phyloP scores from a whole-genome alignment of 2,797 vertebrate species.

The Miichthys miiuy region DNA sequence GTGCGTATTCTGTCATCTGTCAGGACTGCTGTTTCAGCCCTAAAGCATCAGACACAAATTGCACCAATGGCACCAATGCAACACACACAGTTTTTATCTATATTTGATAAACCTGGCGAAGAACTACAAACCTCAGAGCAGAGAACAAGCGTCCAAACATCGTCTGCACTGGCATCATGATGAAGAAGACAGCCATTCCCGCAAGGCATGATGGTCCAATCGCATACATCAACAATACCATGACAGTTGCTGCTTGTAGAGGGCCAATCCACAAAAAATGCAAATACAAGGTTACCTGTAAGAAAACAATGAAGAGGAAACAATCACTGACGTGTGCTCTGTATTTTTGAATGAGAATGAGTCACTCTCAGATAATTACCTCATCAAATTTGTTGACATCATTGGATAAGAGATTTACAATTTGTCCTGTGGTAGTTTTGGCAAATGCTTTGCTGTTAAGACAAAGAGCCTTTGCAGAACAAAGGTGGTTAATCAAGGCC shows the following conservation, averaged over 20 bases:
- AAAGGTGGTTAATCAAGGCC: constrained; percentile 49
- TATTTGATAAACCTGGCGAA: not conserved
- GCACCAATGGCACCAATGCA: not conserved
- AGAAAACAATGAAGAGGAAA: constrained; percentile 37
- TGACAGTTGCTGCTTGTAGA: constrained; percentile 89
- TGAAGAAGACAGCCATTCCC: constrained; percentile 91
- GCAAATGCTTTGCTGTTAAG: constrained; percentile 90
- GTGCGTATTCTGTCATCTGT: constrained; percentile 93
- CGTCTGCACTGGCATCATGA: constrained; percentile 91
- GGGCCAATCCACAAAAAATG: constrained; percentile 96
- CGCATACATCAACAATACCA: constrained; percentile 89
- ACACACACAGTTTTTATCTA: not conserved
- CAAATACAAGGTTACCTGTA: constrained; percentile 93
- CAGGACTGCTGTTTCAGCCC: constrained; percentile 90
- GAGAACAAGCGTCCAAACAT: constrained; percentile 90
- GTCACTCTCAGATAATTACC: constrained; percentile 78
- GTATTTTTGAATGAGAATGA: no score
- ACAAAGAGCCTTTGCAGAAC: constrained; percentile 88
- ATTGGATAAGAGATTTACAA: constrained; percentile 96
- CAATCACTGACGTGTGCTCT: not conserved
- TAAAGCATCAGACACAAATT: constrained; percentile 60
- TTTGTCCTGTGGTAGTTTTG: constrained; percentile 96
- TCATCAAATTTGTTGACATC: constrained; percentile 98
- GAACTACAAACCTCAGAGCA: constrained; percentile 82
- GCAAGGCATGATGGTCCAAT: constrained; percentile 94